A percentile compares a stretch with the other conserved stretches of the same genome.
These are phyloP conservation scores for Saguinus imperator DNA, from an alignment of 2,113 vertebrate species.

Conservation along the genomic window DNA sequence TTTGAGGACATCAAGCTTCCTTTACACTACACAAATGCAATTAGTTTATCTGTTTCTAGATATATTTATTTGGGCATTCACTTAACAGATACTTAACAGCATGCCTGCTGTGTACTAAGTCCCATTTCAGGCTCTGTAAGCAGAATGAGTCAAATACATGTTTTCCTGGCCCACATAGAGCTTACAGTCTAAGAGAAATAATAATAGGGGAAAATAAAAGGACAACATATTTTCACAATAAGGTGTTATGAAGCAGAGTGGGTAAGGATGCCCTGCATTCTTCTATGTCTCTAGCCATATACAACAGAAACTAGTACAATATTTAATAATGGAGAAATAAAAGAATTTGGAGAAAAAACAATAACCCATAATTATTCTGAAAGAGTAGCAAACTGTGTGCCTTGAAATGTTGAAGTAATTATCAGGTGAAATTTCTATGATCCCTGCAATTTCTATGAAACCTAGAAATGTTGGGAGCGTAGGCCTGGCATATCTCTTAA, in stretches of 20 bases:
- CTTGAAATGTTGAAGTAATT: slow-evolving; percentile 86
- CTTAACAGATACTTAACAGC: not conserved
- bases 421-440: slow-evolving; percentile 86
- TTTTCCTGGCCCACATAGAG: slow-evolving; percentile 26
- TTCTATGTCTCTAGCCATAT: slow-evolving; percentile 34
- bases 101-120: too few relatives aligned
- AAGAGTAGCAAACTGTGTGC: slow-evolving; percentile 78
- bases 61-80: not conserved
- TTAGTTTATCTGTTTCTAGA: not conserved
- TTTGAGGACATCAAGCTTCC: not conserved
- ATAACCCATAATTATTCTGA: slow-evolving; percentile 86
- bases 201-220: not conserved
- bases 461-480: slow-evolving; percentile 78
- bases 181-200: not conserved
- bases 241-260: not conserved
- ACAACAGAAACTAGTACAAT: slow-evolving; percentile 70
- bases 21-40: not conserved
- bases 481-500: slow-evolving; percentile 82
- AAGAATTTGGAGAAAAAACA: slow-evolving; percentile 81
- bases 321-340: slow-evolving; percentile 72
- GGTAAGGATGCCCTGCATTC: not conserved
- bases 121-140: not conserved
- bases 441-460: slow-evolving; percentile 86
- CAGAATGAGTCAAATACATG: not conserved
- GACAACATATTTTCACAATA: not conserved